These are phyloP conservation scores for Eupithecia subumbrata DNA, from an alignment of 2,888 invertebrate genomes.

Conservation along the genomic window DNA sequence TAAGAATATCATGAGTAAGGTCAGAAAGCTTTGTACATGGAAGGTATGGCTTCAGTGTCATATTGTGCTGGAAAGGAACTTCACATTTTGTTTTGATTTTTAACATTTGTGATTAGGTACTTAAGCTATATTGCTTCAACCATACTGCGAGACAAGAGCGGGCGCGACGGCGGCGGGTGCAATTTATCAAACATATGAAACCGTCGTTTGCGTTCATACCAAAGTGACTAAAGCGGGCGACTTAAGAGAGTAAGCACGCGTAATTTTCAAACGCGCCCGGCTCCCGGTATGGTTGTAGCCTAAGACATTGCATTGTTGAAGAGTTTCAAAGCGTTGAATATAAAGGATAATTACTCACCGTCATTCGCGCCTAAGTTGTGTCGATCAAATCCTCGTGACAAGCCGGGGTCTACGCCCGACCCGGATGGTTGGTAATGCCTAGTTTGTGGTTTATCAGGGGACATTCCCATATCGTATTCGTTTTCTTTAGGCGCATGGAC, in stretches of 20 bases:
- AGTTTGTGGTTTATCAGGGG: conserved; percentile 63
- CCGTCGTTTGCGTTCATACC: too few relatives aligned
- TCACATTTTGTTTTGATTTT: neutral
- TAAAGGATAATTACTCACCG: conserved; percentile 64
- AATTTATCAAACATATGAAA: neutral
- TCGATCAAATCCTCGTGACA: conserved; percentile 73
- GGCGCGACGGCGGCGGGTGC: too few relatives aligned
- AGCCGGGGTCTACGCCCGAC: conserved; percentile 57
- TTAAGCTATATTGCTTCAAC: neutral
- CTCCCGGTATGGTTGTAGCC: too few relatives aligned
- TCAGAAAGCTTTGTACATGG: conserved; percentile 45
- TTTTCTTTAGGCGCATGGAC: conserved; percentile 54
- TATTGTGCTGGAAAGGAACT: conserved; percentile 27
- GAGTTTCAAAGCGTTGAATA: conserved; percentile 45
- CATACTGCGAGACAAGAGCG: too few relatives aligned
- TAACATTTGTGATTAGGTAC: conserved; percentile 4
- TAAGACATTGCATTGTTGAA: conserved; percentile 13
- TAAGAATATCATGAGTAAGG: conserved; percentile 46
- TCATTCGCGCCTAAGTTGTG: conserved; percentile 73
- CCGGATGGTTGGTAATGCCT: conserved; percentile 68
- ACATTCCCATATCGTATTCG: conserved; percentile 64
- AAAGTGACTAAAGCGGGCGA: too few relatives aligned
- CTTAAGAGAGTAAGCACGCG: too few relatives aligned
- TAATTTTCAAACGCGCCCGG: neutral
- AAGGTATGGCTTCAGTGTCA: conserved; percentile 36